A percentile compares a stretch with the other conserved stretches of the same genome.
Conservation (phyloP, 2,113 vertebrate genomes). For the Menura novaehollandiae region DNA sequence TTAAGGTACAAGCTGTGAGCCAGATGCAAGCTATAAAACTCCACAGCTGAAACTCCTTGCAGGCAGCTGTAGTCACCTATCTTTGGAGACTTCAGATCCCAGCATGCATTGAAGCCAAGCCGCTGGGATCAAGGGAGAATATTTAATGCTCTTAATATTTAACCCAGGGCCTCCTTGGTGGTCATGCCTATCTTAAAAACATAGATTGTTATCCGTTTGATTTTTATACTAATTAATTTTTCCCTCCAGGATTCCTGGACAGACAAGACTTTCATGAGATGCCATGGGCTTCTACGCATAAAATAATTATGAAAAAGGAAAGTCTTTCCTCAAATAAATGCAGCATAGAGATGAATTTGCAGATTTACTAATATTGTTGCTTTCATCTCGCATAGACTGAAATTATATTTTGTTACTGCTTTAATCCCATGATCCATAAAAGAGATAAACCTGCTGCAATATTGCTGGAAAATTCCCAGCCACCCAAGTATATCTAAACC, state of each 20-base stretch:
- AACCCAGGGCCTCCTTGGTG: not conserved
- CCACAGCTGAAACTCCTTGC: not conserved
- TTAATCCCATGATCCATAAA: not conserved
- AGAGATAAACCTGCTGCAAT: not conserved
- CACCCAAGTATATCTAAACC: not conserved
- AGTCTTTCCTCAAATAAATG: not conserved
- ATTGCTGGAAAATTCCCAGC: not conserved
- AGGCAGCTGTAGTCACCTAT: not conserved
- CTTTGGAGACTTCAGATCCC: not conserved
- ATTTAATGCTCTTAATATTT: not conserved
- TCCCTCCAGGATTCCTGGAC: not conserved
- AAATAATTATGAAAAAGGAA: not conserved
- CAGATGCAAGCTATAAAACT: conserved; percentile 32
- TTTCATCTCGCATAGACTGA: not conserved
- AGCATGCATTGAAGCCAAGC: not conserved
- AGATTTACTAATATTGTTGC: not conserved
- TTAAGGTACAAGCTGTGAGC: conserved; percentile 1
- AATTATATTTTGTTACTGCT: not conserved
- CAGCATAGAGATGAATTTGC: not conserved
- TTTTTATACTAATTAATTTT: not conserved
- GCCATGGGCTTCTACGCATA: not conserved
- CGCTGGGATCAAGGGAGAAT: not conserved
- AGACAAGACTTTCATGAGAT: not conserved
- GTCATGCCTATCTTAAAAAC: not conserved
- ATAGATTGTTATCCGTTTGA: not conserved